Evolutionary conservation across 2,113 vertebrate genomes (phyloP).

Genomic region (Scomber colias): DNA sequence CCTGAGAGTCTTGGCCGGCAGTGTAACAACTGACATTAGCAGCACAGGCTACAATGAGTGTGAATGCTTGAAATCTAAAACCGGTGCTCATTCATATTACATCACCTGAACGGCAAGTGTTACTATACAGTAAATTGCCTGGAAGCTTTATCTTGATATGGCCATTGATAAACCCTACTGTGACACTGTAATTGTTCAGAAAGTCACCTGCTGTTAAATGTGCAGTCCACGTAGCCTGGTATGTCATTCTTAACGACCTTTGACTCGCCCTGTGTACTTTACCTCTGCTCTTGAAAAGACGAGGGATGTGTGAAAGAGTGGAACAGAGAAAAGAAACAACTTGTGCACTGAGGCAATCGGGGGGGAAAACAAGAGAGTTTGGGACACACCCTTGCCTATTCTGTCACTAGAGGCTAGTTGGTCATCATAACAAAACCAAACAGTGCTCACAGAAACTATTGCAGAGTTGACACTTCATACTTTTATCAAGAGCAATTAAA

Average conservation of each 20-base stretch:
- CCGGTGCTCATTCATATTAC: slow-evolving; percentile 8
- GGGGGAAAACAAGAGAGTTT: slow-evolving; percentile 1
- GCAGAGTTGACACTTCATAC: background rate
- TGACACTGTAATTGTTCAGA: background rate
- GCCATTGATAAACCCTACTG: slow-evolving; percentile 8
- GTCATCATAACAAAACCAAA: slow-evolving; percentile 1
- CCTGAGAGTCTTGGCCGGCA: background rate
- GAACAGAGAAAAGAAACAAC: slow-evolving; percentile 26
- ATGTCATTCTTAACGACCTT: slow-evolving; percentile 36
- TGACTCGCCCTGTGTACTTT: slow-evolving; percentile 31
- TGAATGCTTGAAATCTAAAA: slow-evolving; percentile 25
- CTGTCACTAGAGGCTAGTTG: slow-evolving; percentile 4
- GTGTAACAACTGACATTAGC: background rate
- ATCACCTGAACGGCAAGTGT: slow-evolving; percentile 9
- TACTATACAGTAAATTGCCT: slow-evolving; percentile 19
- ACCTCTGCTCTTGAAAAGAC: slow-evolving; percentile 28
- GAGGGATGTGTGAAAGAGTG: background rate
- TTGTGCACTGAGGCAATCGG: background rate
- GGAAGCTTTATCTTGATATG: background rate
- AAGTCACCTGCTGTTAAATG: background rate
- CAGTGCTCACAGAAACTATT: background rate
- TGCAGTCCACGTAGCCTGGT: slow-evolving; percentile 1
- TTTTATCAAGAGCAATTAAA: background rate
- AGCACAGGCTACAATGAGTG: background rate
- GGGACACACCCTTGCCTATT: slow-evolving; percentile 12